Evolutionary conservation across 2,888 invertebrate genomes (phyloP).

Genomic region (Deroplatys truncata): DNA sequence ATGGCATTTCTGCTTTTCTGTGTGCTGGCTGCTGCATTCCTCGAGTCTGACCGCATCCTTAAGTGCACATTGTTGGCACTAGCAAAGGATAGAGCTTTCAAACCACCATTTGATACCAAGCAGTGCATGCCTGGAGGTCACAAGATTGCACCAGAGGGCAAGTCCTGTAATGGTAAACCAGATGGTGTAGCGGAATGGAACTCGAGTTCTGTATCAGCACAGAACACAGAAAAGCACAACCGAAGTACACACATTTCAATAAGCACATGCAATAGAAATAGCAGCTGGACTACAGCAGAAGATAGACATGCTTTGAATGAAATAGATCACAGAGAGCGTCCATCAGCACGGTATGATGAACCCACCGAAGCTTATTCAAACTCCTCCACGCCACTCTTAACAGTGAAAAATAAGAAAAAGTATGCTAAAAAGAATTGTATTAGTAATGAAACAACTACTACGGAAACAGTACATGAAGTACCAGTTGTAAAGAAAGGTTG

Average conservation of each 20-base stretch:
- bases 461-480: slow-evolving; percentile 19
- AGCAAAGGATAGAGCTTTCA: slow-evolving; percentile 46
- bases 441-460: slow-evolving; percentile 21
- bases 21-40: slow-evolving; percentile 61
- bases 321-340: slow-evolving; percentile 15
- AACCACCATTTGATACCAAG: background rate
- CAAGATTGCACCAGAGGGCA: background rate
- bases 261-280: background rate
- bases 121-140: background rate
- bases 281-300: slow-evolving; percentile 7
- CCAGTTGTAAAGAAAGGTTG: slow-evolving; percentile 33
- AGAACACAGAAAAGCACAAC: slow-evolving; percentile 8
- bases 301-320: slow-evolving; percentile 8
- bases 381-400: slow-evolving; percentile 18
- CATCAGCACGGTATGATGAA: slow-evolving; percentile 18
- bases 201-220: background rate
- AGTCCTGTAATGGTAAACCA: background rate
- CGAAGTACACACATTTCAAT: background rate
- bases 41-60: slow-evolving; percentile 68
- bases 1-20: slow-evolving; percentile 60
- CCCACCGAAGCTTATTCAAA: slow-evolving; percentile 15
- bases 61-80: slow-evolving; percentile 50
- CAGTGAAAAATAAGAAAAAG: slow-evolving; percentile 32
- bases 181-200: background rate
- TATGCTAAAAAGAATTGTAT: slow-evolving; percentile 23